Evolutionary conservation across 2,797 vertebrate genomes (phyloP).

Genomic region (Eulemur coronatus): DNA sequence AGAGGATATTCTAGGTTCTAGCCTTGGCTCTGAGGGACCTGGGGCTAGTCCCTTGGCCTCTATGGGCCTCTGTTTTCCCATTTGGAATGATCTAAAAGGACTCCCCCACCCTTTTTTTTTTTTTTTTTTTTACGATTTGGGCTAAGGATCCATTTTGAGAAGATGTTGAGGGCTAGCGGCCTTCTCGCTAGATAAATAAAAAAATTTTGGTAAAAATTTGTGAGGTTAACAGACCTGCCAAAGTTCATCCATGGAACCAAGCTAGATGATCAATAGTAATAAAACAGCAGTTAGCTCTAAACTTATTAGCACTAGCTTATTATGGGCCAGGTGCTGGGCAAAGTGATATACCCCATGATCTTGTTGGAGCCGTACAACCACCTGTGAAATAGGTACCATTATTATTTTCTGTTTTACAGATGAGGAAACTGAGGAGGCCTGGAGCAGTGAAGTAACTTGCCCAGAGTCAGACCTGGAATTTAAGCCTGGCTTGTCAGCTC

Average conservation of each 20-base stretch:
- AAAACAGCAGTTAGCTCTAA: neutral
- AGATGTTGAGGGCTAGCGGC: neutral
- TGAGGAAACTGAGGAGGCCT: constrained; percentile 35
- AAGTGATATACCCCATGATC: neutral
- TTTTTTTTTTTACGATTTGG: neutral
- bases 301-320: neutral
- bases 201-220: constrained; percentile 43
- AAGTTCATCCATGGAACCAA: neutral
- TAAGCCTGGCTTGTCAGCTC: neutral
- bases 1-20: neutral
- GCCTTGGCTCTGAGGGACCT: neutral
- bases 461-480: neutral
- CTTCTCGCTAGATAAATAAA: constrained; percentile 18
- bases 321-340: neutral
- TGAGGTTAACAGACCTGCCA: constrained; percentile 23
- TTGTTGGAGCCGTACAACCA: neutral
- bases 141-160: constrained; percentile 45
- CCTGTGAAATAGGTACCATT: neutral
- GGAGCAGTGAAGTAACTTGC: neutral
- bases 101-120: neutral
- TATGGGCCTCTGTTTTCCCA: neutral
- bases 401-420: constrained; percentile 12
- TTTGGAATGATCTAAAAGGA: constrained; percentile 3
- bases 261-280: constrained; percentile 13
- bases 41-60: neutral